Evolutionary conservation across 1,140 invertebrate species (phyloP), one percentile per base, ranked within the genome.

Genomic region (Venustaconcha ellipsiformis): DNA sequence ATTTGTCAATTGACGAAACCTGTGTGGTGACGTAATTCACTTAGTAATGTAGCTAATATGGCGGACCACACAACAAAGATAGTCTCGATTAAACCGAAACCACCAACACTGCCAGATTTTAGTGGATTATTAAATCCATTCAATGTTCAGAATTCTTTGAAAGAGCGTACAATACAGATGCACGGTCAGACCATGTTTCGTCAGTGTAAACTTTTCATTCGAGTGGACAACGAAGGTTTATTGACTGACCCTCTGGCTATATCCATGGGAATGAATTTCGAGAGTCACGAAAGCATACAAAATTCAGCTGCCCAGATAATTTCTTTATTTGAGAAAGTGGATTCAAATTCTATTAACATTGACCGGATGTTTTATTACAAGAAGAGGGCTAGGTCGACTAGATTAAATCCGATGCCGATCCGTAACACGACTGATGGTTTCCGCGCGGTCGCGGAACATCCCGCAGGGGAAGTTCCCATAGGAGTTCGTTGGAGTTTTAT

Each of bases 211-310:
- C 57, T 77, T 8, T 77, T 77, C 64, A 62, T 72, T 58, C 37
- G n/a, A 15, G 48, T 72, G 14, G 75, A 77, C 64, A 60, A 62
- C 1, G 68, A 71, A 57, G 75, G 75, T 17, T 72, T 67, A 63
- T 56, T 77, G 63, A 67, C 57, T 14, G 75, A 77, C 60, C 57
- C 75, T 15, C 30, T 72, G 14, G 62, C 69, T 14, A 60, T 77
- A 56, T 72, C 75, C 66, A 70, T 60, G 18, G 48, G 30, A 37
- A 66, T 68, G 6, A 77, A 77, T 68, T 77, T 77, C 59, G 75
- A 77, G 57, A 62, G 75, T 37, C 67, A 72, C 70, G 75, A 77
- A 60, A 77, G 70, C 58, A 72, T 77, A 67, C 30, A 68, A 57
- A 72, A 48, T 30, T 77, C 75, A 67, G 69, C 70, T 55, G 57